phyloP scores from a whole-genome alignment of 2,113 vertebrate species.

The pig (Sus scrofa) region T2T-Sscrofa CM000830.6:126090501-126091000 shows the following conservation, averaged over 20 bases:
- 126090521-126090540: too few species aligned
- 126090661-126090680: too few species aligned
- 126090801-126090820: neutral
- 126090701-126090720: neutral
- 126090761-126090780: neutral
- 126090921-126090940: neutral
- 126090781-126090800: neutral
- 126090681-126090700: neutral
- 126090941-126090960: neutral
- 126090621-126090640: too few species aligned
- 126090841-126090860: neutral
- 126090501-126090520: too few species aligned
- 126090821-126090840: constrained; percentile 2
- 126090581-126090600: too few species aligned
- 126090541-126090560: too few species aligned
- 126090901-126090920: neutral
- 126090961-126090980: neutral
- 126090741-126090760: neutral
- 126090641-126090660: too few species aligned
- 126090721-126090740: constrained; percentile 3
- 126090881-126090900: neutral
- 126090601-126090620: too few species aligned
- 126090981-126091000: constrained; percentile 14
- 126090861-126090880: neutral
- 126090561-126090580: too few species aligned